A percentile compares a stretch with the other conserved stretches of the same genome.
These are phyloP conservation scores for Pristionchus entomophagus DNA, from an alignment of 2,888 invertebrate species.

Conservation along the genomic window DNA sequence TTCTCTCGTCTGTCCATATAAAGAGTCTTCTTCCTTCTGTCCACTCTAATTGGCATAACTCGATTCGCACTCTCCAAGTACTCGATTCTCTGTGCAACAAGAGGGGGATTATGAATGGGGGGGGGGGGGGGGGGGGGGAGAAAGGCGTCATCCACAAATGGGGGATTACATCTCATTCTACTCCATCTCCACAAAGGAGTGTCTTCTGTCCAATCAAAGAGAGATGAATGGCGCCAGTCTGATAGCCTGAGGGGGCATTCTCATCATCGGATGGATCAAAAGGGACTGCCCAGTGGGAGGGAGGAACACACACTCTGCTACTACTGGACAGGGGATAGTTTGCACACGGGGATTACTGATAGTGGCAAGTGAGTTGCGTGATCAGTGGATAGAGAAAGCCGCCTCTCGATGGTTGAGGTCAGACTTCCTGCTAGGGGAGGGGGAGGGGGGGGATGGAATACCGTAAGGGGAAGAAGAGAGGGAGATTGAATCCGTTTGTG, in stretches of 20 bases:
- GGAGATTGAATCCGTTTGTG: constrained; percentile 42
- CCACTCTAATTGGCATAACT: constrained; percentile 44
- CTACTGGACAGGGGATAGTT: background rate
- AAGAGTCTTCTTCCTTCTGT: constrained; percentile 17
- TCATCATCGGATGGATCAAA: background rate
- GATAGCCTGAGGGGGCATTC: constrained; percentile 4
- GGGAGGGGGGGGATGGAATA: background rate
- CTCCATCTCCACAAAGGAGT: background rate
- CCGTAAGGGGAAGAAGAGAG: constrained; percentile 4
- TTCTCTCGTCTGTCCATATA: constrained; percentile 21
- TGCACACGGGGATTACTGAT: constrained; percentile 37
- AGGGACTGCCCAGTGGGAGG: constrained; percentile 23
- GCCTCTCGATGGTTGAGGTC: constrained; percentile 24
- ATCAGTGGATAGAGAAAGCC: constrained; percentile 10
- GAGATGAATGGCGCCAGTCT: constrained; percentile 20
- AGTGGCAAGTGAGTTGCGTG: constrained; percentile 21
- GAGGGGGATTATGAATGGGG: constrained; percentile 45
- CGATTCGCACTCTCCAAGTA: constrained; percentile 44
- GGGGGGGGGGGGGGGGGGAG: no score
- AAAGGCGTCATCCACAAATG: constrained; percentile 5
- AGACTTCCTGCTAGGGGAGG: constrained; percentile 1
- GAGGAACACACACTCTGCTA: background rate
- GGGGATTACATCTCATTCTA: constrained; percentile 36
- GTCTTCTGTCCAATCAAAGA: background rate
- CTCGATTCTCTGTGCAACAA: background rate